phyloP scores from a whole-genome alignment of 2,888 invertebrate species.

The Microplitis deprimator region DNA sequence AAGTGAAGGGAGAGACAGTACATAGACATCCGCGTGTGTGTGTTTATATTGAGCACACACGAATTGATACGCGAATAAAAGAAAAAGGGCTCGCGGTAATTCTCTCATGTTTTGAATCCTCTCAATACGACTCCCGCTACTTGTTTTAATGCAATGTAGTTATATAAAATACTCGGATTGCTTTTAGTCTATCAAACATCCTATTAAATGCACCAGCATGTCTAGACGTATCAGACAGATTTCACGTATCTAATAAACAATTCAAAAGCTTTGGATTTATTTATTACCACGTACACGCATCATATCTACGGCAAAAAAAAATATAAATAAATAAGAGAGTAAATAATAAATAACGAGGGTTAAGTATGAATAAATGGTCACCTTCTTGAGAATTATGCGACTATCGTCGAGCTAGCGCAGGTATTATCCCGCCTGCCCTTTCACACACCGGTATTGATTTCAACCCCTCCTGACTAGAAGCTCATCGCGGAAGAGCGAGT shows the following conservation, averaged over 20 bases:
- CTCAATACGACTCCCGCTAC: neutral
- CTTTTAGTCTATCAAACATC: neutral
- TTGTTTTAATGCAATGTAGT: constrained; percentile 1
- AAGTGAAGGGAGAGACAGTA: constrained; percentile 22
- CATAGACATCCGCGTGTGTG: constrained; percentile 22
- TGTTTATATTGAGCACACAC: constrained; percentile 18
- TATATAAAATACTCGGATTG: neutral
- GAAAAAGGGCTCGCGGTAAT: neutral
- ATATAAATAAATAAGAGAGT: constrained; percentile 24
- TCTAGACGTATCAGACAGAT: neutral
- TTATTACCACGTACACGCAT: neutral
- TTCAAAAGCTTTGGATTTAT: neutral
- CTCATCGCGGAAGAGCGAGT: constrained; percentile 39
- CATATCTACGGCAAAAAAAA: neutral
- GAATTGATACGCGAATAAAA: neutral
- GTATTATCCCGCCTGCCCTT: constrained; percentile 65
- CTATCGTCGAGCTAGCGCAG: constrained; percentile 64
- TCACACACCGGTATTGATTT: constrained; percentile 67
- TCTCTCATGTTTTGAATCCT: constrained; percentile 4
- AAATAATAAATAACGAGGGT: constrained; percentile 9
- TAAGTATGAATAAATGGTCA: constrained; percentile 13
- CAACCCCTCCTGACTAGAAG: constrained; percentile 47
- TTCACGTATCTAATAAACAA: neutral
- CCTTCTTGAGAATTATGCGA: constrained; percentile 48
- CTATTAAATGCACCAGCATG: neutral